These are phyloP conservation scores for Halesus radiatus DNA, from an alignment of 1,140 invertebrate genomes.

Conservation along the genomic window DNA sequence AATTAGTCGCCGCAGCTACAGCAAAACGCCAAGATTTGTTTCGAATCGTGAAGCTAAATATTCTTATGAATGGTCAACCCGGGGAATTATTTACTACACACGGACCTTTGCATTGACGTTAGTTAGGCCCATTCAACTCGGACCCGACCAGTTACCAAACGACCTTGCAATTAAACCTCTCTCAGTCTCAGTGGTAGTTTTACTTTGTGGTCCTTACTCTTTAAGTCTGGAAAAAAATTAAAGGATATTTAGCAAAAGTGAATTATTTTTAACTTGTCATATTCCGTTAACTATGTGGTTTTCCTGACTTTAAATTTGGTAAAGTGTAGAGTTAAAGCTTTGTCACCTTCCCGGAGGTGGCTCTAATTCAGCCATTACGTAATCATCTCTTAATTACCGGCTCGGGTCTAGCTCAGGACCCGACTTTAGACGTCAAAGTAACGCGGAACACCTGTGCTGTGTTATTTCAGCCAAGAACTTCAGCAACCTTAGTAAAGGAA, in stretches of 20 bases:
- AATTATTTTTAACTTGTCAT: conserved; percentile 29
- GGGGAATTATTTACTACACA: not conserved
- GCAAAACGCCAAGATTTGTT: not conserved
- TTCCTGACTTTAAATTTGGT: conserved; percentile 24
- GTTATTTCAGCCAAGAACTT: conserved; percentile 18
- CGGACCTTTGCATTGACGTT: not conserved
- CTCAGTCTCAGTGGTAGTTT: conserved; percentile 34
- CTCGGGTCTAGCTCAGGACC: not conserved
- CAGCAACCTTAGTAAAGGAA: conserved; percentile 31
- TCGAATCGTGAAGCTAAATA: not conserved
- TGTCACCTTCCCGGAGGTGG: conserved; percentile 27
- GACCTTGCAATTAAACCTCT: conserved; percentile 16
- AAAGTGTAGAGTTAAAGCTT: not conserved
- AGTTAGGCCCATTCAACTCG: not conserved
- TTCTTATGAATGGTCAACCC: not conserved
- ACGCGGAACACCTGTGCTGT: conserved; percentile 36
- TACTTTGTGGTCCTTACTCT: conserved; percentile 18
- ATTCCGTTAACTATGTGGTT: no score
- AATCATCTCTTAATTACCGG: conserved; percentile 24
- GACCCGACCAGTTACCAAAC: not conserved
- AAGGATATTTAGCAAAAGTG: not conserved
- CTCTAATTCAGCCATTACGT: conserved; percentile 23
- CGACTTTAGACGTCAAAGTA: conserved; percentile 32
- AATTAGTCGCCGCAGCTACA: not conserved
- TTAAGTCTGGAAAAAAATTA: conserved; percentile 25